Conservation (phyloP, 2,113 vertebrate genomes). For the Bombycilla garrulus region DNA sequence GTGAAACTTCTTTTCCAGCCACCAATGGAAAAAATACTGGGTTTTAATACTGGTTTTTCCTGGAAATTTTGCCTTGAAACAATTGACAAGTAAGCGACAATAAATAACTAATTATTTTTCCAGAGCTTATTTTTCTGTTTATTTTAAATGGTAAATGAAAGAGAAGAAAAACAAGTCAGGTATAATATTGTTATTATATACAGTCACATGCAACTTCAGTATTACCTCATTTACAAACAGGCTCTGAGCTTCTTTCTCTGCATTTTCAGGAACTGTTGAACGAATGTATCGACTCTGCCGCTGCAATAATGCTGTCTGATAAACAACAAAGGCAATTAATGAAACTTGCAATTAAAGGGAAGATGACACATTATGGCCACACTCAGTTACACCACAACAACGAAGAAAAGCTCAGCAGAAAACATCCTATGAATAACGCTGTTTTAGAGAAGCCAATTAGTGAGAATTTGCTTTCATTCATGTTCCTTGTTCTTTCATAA, state of each 20-base stretch:
- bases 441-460: neutral
- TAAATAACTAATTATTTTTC: neutral
- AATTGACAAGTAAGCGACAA: neutral
- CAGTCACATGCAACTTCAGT: neutral
- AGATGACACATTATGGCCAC: neutral
- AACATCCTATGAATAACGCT: neutral
- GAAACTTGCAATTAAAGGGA: neutral
- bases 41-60: neutral
- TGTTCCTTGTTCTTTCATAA: neutral
- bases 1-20: neutral
- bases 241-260: conserved; percentile 89
- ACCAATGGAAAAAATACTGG: neutral
- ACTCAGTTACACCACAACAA: neutral
- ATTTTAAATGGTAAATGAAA: neutral
- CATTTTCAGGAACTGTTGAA: conserved; percentile 90
- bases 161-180: neutral
- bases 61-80: neutral
- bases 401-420: neutral
- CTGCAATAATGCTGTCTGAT: conserved; percentile 85
- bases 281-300: conserved; percentile 86
- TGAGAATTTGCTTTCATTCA: neutral
- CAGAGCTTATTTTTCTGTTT: neutral
- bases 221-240: conserved; percentile 96
- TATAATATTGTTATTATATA: neutral
- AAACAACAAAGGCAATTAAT: conserved; percentile 8